Conservation (phyloP, 2,797 vertebrate genomes). For the Avahi laniger region DNA sequence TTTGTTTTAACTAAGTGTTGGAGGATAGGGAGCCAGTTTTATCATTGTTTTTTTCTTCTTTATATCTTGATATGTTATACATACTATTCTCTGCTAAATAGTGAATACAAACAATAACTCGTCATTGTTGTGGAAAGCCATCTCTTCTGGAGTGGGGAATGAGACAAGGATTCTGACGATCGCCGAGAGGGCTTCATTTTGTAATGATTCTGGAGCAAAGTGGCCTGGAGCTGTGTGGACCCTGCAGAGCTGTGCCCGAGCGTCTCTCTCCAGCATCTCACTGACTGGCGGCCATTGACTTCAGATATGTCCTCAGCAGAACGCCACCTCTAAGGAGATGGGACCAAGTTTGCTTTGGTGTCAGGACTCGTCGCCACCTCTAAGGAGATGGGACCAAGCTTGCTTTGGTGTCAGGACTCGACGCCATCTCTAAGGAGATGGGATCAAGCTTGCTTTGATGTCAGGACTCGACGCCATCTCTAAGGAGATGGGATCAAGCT, state of each 20-base stretch:
- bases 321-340: neutral
- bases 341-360: fast-evolving
- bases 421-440: neutral
- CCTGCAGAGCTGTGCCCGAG: neutral
- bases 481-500: neutral
- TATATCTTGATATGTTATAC: neutral
- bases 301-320: neutral
- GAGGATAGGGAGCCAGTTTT: conserved; percentile 4
- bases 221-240: neutral
- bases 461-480: no score
- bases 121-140: neutral
- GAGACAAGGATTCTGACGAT: neutral
- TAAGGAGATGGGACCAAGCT: neutral
- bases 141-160: neutral
- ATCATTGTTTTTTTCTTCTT: neutral
- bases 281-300: neutral
- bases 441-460: fast-evolving
- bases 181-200: neutral
- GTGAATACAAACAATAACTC: neutral
- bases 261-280: neutral
- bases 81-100: neutral
- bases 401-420: fast-evolving
- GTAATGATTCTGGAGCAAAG: neutral
- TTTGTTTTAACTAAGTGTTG: neutral
- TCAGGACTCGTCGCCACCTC: neutral